Evolutionary conservation across 1,140 invertebrate species (phyloP).

Genomic region (Heliconius nattereri): DNA sequence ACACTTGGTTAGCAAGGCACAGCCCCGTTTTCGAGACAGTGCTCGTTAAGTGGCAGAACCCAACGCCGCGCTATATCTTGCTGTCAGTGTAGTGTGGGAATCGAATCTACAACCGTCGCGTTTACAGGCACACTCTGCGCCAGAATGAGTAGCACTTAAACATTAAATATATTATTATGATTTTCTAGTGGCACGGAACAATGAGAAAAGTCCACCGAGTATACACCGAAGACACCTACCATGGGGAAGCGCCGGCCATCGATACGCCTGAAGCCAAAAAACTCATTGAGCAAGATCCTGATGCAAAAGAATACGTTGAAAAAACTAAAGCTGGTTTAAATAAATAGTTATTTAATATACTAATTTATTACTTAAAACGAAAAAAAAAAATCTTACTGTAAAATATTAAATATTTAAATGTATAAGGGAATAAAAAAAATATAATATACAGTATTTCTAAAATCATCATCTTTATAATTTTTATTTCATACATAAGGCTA

Average conservation of each 20-base stretch:
- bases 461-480: too few species aligned
- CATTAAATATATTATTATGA: not conserved
- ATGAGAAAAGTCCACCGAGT: slow-evolving; percentile 83
- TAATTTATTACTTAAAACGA: not conserved
- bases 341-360: slow-evolving; percentile 2
- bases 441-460: not conserved
- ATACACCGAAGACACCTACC: slow-evolving; percentile 86
- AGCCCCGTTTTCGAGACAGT: too few species aligned
- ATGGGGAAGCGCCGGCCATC: slow-evolving; percentile 58
- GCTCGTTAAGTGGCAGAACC: too few species aligned
- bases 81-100: too few species aligned
- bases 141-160: not conserved
- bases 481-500: too few species aligned
- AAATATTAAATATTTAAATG: not conserved
- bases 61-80: too few species aligned
- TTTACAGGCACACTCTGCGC: too few species aligned
- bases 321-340: slow-evolving; percentile 41
- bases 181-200: slow-evolving; percentile 86
- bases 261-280: slow-evolving; percentile 55
- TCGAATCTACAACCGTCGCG: too few species aligned
- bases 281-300: slow-evolving; percentile 53
- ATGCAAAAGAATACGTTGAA: slow-evolving; percentile 46
- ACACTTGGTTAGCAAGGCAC: too few species aligned
- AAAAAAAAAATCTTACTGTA: not conserved
- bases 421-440: not conserved